Conservation (phyloP, 2,888 invertebrate species). For the Brachypalpus laphriformis region DNA sequence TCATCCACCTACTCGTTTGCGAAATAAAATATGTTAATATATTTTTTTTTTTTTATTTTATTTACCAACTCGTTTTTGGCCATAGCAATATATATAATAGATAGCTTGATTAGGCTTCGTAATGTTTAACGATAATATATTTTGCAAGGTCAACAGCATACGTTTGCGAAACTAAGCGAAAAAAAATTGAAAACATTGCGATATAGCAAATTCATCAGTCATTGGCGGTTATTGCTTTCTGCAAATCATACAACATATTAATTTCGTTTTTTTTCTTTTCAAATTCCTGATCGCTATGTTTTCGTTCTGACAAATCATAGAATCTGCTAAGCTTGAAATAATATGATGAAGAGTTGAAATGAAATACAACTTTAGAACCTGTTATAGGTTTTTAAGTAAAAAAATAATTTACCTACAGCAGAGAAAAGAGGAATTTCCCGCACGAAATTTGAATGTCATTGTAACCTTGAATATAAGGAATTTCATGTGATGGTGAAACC, state of each 20-base stretch:
- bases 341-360: too few relatives aligned
- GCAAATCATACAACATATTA: not conserved
- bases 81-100: not conserved
- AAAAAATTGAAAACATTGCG: not conserved
- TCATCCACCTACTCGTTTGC: not conserved
- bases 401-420: not conserved
- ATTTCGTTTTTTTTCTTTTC: not conserved
- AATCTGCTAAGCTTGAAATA: too few relatives aligned
- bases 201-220: not conserved
- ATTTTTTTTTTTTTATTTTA: not conserved
- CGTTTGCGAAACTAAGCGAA: constrained; percentile 8
- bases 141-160: constrained; percentile 25
- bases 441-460: constrained; percentile 7
- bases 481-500: not conserved
- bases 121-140: constrained; percentile 12
- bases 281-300: not conserved
- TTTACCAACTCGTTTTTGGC: constrained; percentile 27
- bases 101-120: not conserved
- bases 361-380: not conserved
- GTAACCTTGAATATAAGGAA: not conserved
- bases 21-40: not conserved
- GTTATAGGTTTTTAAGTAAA: too few relatives aligned
- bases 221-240: not conserved
- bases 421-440: not conserved
- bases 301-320: not conserved